Percentiles rank a stretch among this genome's conserved stretches.
These are phyloP conservation scores for Rhingia campestris DNA, from an alignment of 2,888 invertebrate genomes.

Conservation along the genomic window DNA sequence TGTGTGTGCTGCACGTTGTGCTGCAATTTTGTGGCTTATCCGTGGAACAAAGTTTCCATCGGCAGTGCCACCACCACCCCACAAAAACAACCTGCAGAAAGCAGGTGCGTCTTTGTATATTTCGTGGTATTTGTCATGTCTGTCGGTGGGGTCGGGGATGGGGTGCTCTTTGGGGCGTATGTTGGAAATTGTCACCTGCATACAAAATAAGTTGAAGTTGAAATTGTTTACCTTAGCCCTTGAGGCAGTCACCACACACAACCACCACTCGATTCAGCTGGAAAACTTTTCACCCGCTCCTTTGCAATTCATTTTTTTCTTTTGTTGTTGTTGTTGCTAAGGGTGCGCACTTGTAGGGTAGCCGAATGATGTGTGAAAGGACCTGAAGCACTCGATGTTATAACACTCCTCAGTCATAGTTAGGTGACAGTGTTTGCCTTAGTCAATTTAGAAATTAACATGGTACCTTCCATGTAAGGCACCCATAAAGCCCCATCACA, in stretches of 20 bases:
- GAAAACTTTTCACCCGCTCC: slow-evolving; percentile 33
- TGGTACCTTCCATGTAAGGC: slow-evolving; percentile 35
- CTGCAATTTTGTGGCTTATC: slow-evolving; percentile 69
- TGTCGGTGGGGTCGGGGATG: slow-evolving; percentile 6
- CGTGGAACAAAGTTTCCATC: slow-evolving; percentile 59
- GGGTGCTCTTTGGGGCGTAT: slow-evolving; percentile 5
- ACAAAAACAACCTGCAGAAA: neutral
- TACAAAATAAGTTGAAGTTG: slow-evolving; percentile 66
- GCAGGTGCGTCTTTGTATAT: slow-evolving; percentile 63
- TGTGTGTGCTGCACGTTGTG: slow-evolving; percentile 32
- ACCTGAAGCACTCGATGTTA: slow-evolving; percentile 5
- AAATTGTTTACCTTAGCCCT: slow-evolving; percentile 64
- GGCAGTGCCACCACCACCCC: neutral
- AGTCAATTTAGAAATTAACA: slow-evolving; percentile 71
- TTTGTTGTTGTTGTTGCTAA: too few relatives aligned
- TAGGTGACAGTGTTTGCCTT: slow-evolving; percentile 67
- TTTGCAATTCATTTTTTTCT: neutral
- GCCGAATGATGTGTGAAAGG: slow-evolving; percentile 27
- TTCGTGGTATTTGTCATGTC: slow-evolving; percentile 37
- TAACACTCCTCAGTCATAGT: slow-evolving; percentile 14
- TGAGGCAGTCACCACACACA: slow-evolving; percentile 34
- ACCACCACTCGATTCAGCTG: slow-evolving; percentile 16
- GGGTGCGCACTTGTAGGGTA: neutral
- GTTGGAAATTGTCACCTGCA: slow-evolving; percentile 68
- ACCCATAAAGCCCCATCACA: neutral